Evolutionary conservation across 1,140 invertebrate species (phyloP).

Genomic region (Cecropterus lyciades): DNA sequence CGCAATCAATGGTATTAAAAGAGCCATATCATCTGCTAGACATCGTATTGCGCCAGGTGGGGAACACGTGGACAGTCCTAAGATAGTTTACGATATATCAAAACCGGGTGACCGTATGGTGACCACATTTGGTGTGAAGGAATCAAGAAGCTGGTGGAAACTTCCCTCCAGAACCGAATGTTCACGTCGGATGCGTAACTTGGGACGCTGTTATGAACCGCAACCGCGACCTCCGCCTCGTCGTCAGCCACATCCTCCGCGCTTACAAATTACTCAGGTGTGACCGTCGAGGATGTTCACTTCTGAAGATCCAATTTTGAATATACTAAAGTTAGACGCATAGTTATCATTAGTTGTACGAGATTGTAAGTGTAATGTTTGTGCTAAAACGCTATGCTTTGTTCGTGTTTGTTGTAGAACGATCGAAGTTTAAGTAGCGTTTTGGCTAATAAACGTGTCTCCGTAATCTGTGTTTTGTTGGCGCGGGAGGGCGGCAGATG

Average conservation of each 20-base stretch:
- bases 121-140: conserved; percentile 65
- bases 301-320: conserved; percentile 20
- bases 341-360: conserved; percentile 30
- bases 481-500: conserved; percentile 55
- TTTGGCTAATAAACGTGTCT: conserved; percentile 79
- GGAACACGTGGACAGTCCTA: conserved; percentile 68
- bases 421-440: conserved; percentile 69
- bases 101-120: conserved; percentile 75
- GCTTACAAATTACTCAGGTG: conserved; percentile 78
- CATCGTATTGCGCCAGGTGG: conserved; percentile 66
- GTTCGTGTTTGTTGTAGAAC: conserved; percentile 51
- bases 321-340: conserved; percentile 25
- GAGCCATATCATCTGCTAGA: conserved; percentile 64
- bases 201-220: conserved; percentile 54
- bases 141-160: conserved; percentile 58
- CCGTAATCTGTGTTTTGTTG: conserved; percentile 76
- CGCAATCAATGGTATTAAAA: conserved; percentile 61
- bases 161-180: conserved; percentile 57
- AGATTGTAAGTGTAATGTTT: conserved; percentile 18
- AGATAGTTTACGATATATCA: conserved; percentile 70
- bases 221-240: conserved; percentile 57
- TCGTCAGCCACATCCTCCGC: conserved; percentile 52
- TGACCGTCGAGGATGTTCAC: conserved; percentile 49
- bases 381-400: conserved; percentile 38
- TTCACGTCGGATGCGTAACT: conserved; percentile 50